Base-by-base conservation (phyloP, 1,140 invertebrate species). In the Drosophila willistoni region DNA sequence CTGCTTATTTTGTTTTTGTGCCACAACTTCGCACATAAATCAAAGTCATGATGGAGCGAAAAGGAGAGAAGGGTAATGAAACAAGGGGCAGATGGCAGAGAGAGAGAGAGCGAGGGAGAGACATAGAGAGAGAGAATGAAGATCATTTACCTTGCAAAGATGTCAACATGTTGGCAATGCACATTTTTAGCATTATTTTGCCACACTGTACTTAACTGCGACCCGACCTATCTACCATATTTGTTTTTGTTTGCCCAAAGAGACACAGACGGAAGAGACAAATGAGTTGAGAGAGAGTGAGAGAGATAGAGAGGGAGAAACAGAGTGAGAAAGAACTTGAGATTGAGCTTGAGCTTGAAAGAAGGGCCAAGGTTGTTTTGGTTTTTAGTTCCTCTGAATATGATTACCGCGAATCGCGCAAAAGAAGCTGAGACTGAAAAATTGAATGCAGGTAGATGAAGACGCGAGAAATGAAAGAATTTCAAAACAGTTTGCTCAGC, bases 191-290 rank as follows among this genome's bases (percentile, higher is more conserved):
- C 9, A 22, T 10, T 3, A 12, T 51, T 51, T 51, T 51, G 44
- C 17, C 44, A 51, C 44, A 51, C 44, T 51, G 44, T 51, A 51
- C 44, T 51, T 51, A 51, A 51, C 44, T 22, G 17, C 44, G 44
- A 51, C 44, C 44, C 44, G 44, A 51, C 44, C 44, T 51, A 51
- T 51, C 44, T 51, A 51, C 44, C 44, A 51, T 51, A 51, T 51
- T 51, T 51, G 44, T 51, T 51, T 51, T 51, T 51, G 44, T 51
- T 51, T 51, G 44, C 17, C 44, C 44, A 51, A 51, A 51, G 44
- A 51, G 17, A 22, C 14, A 39, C n/a, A 44, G 41, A 47, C 42
- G 42, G 42, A 47, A 47, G 14, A 47, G 42, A 47, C 42, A 47
- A 47, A 47, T 47, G 42, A 47, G 44, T 4, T 10, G 7, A 17